Evolutionary conservation across 2,113 vertebrate species (phyloP), one percentile per base, ranked within the genome.

Genomic region (Tiliqua scincoides): DNA sequence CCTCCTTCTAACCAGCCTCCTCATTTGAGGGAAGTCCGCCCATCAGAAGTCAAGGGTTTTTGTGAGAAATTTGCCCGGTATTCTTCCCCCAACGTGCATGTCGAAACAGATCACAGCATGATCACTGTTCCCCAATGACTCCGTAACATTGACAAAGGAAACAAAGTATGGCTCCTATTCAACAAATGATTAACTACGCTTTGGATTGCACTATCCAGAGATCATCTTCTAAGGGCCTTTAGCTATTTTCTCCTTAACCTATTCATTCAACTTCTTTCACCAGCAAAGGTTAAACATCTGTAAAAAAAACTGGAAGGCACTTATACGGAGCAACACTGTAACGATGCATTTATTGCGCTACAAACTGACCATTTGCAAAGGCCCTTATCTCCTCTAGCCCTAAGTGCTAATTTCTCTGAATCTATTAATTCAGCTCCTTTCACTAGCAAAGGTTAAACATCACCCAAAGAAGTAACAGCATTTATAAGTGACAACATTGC

Each of bases 341-440:
- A 32, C 52, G 20, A 32, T 57, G 14, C 27, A 54, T 75, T 73
- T 43, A 73, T 25, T 40, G n/a, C n/a, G 30, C 9, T 27, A 74
- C 48, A 74, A 43, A 10, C 18, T 32, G 9, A 6, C n/a, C 30
- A 76, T 76, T 48, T 57, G n/a, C 8, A 76, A 76, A 57, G 74
- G 48, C 52, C 12, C 52, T 76, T 57, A 76, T 57, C 52, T 48
- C 15, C 74, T 52, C 48, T 75, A 75, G 20, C 43, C 35, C 61
- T 82, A 57, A 52, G 9, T 76, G 37, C n/a, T 86, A 25, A 6
- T 83, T 82, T 40, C 87, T 37, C 48, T 63, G 0, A 70, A 52
- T 79, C 23, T 61, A 77, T 70, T 48, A 62, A 85, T 82, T 89
- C 85, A 77, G 84, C 20, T 81, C 12, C 84, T 87, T 62, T 80